A percentile compares a stretch with the other conserved stretches of the same genome.
phyloP scores from a whole-genome alignment of 1,140 invertebrate genomes.

The Bilobella aurantiaca region DNA sequence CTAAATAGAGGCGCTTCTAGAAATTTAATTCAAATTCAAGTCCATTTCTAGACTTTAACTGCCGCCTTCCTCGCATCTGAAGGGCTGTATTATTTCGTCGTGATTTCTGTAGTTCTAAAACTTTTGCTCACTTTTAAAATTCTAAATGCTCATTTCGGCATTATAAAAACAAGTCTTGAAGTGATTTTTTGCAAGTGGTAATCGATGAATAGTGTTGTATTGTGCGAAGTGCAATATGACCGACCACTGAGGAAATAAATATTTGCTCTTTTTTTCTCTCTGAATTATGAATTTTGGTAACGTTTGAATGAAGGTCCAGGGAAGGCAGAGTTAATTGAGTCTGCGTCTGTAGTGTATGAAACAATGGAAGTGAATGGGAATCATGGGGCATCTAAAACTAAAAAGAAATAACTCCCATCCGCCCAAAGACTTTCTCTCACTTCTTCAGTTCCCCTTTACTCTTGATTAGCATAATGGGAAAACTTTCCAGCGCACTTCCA shows the following conservation, averaged over 20 bases:
- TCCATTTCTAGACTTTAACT: no score
- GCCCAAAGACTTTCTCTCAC: constrained; percentile 8
- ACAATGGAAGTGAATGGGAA: constrained; percentile 16
- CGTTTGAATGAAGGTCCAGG: not conserved
- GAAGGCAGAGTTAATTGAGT: constrained; percentile 8
- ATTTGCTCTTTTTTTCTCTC: not conserved
- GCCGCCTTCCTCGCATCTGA: no score
- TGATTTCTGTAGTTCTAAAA: no score
- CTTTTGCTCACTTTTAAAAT: no score
- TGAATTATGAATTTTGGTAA: not conserved
- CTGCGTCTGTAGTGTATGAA: constrained; percentile 1
- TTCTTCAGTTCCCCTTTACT: constrained; percentile 24
- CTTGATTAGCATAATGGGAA: constrained; percentile 36
- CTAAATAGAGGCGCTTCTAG: no score
- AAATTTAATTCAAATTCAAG: no score
- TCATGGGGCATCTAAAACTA: constrained; percentile 26
- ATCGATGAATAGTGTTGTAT: no score
- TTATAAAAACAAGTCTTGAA: no score
- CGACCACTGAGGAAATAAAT: not conserved
- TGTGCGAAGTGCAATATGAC: no score
- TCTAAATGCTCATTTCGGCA: no score
- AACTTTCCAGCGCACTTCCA: constrained; percentile 20
- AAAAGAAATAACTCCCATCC: constrained; percentile 9
- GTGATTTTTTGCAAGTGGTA: no score
- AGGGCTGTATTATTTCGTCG: no score